Percentiles rank a stretch among this genome's conserved stretches.
Evolutionary conservation across 2,888 invertebrate genomes (phyloP).

Genomic region (Nomada ferruginata): DNA sequence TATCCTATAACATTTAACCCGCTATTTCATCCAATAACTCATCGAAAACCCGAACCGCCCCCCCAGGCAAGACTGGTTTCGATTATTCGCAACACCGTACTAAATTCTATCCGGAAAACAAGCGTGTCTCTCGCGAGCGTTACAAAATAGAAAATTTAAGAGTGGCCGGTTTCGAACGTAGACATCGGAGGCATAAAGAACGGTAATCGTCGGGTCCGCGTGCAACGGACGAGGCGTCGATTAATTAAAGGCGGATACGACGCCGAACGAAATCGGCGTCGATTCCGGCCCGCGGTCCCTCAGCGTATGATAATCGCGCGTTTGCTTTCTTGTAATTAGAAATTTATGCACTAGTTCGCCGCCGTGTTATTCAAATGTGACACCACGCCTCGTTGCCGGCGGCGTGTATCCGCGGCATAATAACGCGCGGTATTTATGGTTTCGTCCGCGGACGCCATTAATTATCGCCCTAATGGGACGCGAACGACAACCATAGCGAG

Average conservation of each 20-base stretch:
- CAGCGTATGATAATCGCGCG: conserved; percentile 63
- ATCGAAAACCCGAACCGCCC: not conserved
- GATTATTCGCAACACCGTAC: not conserved
- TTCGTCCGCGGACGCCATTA: conserved; percentile 72
- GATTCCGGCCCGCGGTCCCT: conserved; percentile 25
- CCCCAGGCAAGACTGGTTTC: not conserved
- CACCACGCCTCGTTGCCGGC: conserved; percentile 69
- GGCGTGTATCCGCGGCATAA: conserved; percentile 69
- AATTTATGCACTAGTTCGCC: conserved; percentile 83
- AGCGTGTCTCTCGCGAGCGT: conserved; percentile 35
- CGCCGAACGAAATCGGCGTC: conserved; percentile 20
- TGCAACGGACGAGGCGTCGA: conserved; percentile 22
- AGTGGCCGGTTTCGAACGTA: conserved; percentile 3
- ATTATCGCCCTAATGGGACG: conserved; percentile 77
- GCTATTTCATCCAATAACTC: conserved; percentile 13
- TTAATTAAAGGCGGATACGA: conserved; percentile 40
- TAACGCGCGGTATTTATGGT: conserved; percentile 75
- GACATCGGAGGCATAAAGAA: conserved; percentile 17
- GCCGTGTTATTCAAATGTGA: conserved; percentile 83
- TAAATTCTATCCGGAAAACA: conserved; percentile 28
- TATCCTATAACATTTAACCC: not conserved
- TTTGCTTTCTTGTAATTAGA: conserved; percentile 82
- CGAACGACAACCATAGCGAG: conserved; percentile 65
- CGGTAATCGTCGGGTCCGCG: conserved; percentile 31
- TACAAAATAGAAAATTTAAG: conserved; percentile 57